Evolutionary conservation across 2,113 vertebrate genomes (phyloP).

Genomic region (Sclerurus mexicanus): DNA sequence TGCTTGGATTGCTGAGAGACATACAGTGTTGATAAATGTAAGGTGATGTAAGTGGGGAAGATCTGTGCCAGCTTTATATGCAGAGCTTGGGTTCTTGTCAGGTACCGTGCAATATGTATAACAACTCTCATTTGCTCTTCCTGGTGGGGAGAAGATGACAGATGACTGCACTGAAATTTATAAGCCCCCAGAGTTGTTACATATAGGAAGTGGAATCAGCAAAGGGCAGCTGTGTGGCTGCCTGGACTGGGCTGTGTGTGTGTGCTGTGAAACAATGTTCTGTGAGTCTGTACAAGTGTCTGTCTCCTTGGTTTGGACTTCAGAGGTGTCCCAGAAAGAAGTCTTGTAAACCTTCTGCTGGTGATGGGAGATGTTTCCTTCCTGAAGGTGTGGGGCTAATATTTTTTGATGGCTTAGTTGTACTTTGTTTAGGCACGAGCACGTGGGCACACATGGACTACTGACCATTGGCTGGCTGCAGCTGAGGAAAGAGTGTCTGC

Average conservation of each 20-base stretch:
- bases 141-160: neutral
- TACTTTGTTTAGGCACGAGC: neutral
- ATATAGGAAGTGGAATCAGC: neutral
- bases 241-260: neutral
- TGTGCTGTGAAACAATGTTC: neutral
- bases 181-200: neutral
- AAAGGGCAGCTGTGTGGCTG: neutral
- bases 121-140: neutral
- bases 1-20: neutral
- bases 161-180: neutral
- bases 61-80: neutral
- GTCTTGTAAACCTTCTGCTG: neutral
- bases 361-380: neutral
- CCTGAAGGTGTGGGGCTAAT: neutral
- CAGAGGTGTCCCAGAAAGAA: neutral
- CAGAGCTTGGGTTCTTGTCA: neutral
- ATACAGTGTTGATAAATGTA: neutral
- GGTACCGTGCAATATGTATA: neutral
- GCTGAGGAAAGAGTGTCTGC: neutral
- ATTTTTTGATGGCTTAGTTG: neutral
- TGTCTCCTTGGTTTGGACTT: neutral
- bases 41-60: neutral
- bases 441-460: neutral
- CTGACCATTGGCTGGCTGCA: neutral
- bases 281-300: neutral